A percentile compares a stretch with the other conserved stretches of the same genome.
These are phyloP conservation scores for Oreonectes daqikongensis DNA, from an alignment of 2,797 vertebrate genomes.

Conservation along the genomic window DNA sequence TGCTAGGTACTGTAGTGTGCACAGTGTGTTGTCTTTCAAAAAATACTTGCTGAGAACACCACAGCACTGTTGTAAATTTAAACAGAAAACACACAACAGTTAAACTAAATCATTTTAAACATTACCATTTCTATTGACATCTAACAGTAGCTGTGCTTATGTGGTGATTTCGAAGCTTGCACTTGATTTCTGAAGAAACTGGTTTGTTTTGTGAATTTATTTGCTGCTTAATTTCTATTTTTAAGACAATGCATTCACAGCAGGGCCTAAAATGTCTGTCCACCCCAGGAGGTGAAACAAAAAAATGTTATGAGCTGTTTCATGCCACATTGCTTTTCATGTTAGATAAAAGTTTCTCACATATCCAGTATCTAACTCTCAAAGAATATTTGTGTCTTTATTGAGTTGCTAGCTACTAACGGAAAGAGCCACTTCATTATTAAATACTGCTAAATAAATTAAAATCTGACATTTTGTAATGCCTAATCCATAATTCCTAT, in stretches of 20 bases:
- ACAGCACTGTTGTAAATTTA: not conserved
- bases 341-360: not conserved
- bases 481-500: not conserved
- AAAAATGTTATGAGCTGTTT: not conserved
- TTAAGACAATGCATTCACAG: too few species aligned
- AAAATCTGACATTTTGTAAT: not conserved
- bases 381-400: not conserved
- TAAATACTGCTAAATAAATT: not conserved
- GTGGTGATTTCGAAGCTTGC: too few species aligned
- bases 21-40: not conserved
- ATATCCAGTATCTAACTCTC: not conserved
- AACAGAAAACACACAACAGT: not conserved
- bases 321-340: not conserved
- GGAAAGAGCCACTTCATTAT: not conserved
- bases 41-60: slow-evolving; percentile 1
- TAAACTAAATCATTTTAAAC: not conserved
- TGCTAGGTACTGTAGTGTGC: slow-evolving; percentile 26
- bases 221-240: too few species aligned
- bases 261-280: not conserved
- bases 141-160: not conserved
- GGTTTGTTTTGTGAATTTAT: too few species aligned
- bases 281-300: not conserved
- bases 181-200: too few species aligned
- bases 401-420: not conserved
- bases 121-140: not conserved